Conservation (phyloP, 1,140 invertebrate genomes). For the Drosophila arizonae region DNA sequence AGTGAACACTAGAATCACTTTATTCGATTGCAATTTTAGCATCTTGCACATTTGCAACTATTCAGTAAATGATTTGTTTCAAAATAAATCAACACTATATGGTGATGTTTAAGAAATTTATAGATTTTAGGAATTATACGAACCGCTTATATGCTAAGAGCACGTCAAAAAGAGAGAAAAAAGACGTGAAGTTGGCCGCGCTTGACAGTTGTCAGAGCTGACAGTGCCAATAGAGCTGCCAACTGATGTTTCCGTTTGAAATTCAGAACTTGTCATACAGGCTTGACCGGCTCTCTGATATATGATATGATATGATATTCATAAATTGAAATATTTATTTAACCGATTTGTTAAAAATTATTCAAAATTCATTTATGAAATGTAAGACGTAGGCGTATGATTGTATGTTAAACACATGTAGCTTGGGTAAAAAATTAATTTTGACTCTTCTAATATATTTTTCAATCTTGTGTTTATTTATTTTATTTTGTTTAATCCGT, state of each 20-base stretch:
- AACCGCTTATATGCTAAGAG: constrained; percentile 71
- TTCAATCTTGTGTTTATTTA: too few species aligned
- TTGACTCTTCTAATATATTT: too few species aligned
- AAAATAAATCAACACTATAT: constrained; percentile 6
- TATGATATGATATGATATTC: too few species aligned
- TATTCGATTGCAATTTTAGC: constrained; percentile 9
- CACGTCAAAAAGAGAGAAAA: constrained; percentile 79
- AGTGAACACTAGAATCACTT: not conserved
- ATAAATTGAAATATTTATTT: too few species aligned
- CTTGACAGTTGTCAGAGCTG: constrained; percentile 29
- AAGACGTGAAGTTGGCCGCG: constrained; percentile 61
- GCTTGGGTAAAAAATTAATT: too few species aligned
- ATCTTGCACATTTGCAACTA: constrained; percentile 10
- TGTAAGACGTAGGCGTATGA: not conserved
- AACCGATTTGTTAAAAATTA: too few species aligned
- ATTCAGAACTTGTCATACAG: constrained; percentile 6
- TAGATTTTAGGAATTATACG: constrained; percentile 60
- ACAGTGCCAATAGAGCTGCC: constrained; percentile 23
- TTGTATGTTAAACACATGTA: not conserved
- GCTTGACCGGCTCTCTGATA: not conserved
- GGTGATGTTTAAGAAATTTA: constrained; percentile 48
- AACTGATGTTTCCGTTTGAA: constrained; percentile 38
- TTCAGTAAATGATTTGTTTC: constrained; percentile 10
- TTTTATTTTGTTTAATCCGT: too few species aligned
- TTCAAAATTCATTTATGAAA: too few species aligned